These are phyloP conservation scores for Lophura swinhoii DNA, from an alignment of 2,797 vertebrate genomes.

Conservation along the genomic window DNA sequence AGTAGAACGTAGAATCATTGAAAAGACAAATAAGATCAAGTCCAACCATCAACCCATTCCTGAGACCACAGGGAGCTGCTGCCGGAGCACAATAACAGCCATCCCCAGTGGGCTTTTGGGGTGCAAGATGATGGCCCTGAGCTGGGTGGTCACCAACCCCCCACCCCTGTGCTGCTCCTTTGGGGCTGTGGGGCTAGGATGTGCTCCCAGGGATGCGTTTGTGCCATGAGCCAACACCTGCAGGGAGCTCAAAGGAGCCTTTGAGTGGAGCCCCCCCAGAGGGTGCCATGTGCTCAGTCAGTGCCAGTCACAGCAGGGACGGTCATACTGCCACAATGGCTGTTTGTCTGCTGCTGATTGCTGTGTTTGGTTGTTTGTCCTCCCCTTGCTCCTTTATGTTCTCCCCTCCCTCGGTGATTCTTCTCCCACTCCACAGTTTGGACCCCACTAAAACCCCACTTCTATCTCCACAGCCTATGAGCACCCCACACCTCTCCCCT, in stretches of 20 bases:
- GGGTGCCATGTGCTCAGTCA: rapidly evolving
- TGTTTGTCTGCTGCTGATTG: rapidly evolving
- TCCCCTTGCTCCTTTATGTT: rapidly evolving
- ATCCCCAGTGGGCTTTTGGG: background rate
- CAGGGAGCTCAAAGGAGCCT: background rate
- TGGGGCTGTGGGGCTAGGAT: background rate
- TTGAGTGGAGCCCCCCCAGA: background rate
- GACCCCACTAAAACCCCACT: background rate
- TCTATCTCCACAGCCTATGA: background rate
- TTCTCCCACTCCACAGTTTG: background rate
- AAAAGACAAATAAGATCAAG: no score
- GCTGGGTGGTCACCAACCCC: background rate
- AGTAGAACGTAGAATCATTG: no score
- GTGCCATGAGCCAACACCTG: background rate
- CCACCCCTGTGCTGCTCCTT: rapidly evolving
- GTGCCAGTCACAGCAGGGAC: background rate
- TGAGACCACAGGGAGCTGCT: background rate
- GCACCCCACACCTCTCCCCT: background rate
- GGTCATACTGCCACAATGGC: background rate
- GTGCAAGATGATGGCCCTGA: background rate
- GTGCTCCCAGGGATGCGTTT: background rate
- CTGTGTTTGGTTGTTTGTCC: no score
- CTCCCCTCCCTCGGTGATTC: background rate
- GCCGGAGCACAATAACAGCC: background rate
- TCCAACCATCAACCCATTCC: no score